These are phyloP conservation scores for Liparis tanakae DNA, from an alignment of 2,797 vertebrate genomes.

Conservation along the genomic window DNA sequence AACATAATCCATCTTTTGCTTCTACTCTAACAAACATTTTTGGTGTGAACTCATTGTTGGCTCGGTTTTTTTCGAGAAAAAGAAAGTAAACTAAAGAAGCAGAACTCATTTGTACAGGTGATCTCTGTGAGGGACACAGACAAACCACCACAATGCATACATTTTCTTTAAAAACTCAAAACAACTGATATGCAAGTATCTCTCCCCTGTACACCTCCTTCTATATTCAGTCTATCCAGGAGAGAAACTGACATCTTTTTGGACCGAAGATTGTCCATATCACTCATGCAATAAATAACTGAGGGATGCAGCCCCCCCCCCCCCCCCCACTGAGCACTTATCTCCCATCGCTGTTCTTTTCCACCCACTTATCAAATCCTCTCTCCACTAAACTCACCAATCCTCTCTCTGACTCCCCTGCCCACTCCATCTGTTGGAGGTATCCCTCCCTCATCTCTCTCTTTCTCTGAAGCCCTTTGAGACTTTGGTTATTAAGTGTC, in stretches of 20 bases:
- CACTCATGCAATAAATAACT: constrained; percentile 52
- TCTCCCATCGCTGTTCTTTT: constrained; percentile 44
- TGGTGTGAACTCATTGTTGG: background rate
- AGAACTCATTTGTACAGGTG: background rate
- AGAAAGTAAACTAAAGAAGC: background rate
- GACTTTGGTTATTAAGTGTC: constrained; percentile 28
- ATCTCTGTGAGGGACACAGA: background rate
- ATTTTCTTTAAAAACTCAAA: background rate
- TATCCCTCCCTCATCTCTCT: constrained; percentile 14
- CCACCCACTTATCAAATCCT: constrained; percentile 37
- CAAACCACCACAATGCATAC: background rate
- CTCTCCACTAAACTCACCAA: constrained; percentile 18
- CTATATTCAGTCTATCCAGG: constrained; percentile 18
- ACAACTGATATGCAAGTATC: background rate
- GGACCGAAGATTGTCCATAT: constrained; percentile 26
- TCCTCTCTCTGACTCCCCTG: constrained; percentile 8
- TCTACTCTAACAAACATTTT: background rate
- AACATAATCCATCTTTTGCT: background rate
- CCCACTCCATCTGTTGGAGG: background rate
- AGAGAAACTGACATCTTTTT: constrained; percentile 19
- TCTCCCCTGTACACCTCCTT: constrained; percentile 9
- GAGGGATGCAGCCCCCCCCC: constrained; percentile 39
- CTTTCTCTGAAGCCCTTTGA: constrained; percentile 24
- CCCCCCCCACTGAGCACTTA: constrained; percentile 30
- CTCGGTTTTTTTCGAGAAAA: background rate